Base-by-base conservation (phyloP, 1,140 invertebrate genomes). In the Trichonephila clavata region DNA sequence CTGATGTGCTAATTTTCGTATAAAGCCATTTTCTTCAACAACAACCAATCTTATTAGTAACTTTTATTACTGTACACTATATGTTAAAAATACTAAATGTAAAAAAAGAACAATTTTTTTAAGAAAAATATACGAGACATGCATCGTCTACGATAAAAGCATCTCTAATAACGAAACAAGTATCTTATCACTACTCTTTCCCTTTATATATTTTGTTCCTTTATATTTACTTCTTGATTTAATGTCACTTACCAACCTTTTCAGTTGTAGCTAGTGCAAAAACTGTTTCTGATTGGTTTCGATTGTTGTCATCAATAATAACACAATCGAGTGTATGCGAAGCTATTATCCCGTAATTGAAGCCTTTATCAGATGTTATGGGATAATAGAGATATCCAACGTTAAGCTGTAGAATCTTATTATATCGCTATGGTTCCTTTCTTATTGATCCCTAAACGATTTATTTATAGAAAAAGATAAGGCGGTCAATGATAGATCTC, bases 301-400 rank as follows among this genome's bases (percentile, higher is more conserved):
- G 27, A 65, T 65, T 61, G 60, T 65, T 65, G 60, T 87, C 61
- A 63, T 63, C 60, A 87, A 87, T 87, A 87, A 87, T 87, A 65
- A 65, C n/a, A 65, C 86, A 43, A 87, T 87, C 86, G 32, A 20
- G 8, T 32, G 59, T 63, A 61, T 21, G 59, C 86, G 50, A 63
- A 27, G 20, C 86, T 63, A 87, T 87, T 87, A 87, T n/a, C 32
- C 60, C 27, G 60, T 87, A 87, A 87, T 87, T 87, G 86, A 63
- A 57, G 86, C 60, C 61, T 65, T 87, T 87, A 87, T 87, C 86
- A 63, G 86, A 87, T 87, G 65, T 87, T 32, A 87, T 63, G 63
- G 60, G 86, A 87, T 87, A 87, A 87, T 65, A 87, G 60, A 87
- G 86, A 87, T 65, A 32, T 24, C 27, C 32, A 24, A 24, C 27